These are phyloP conservation scores for Drosophila nr. medialis DNA, from an alignment of 2,888 invertebrate genomes.

Conservation along the genomic window DNA sequence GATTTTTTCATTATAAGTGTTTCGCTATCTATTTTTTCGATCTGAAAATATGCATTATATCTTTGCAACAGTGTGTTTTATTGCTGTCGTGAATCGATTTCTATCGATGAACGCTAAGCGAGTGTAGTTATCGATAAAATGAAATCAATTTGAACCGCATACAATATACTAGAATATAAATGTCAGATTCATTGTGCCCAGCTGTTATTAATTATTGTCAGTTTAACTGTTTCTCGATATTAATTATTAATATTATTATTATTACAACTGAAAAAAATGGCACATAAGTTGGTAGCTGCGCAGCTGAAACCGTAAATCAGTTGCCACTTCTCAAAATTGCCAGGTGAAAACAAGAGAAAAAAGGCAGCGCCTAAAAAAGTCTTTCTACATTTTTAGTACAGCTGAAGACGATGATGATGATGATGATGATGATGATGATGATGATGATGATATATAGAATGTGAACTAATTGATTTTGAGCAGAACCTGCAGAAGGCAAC, in stretches of 20 bases:
- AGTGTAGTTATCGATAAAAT: too few relatives aligned
- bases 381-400: slow-evolving; percentile 56
- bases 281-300: not conserved
- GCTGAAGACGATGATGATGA: slow-evolving; percentile 54
- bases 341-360: slow-evolving; percentile 6
- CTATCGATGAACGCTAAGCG: not conserved
- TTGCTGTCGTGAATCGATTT: not conserved
- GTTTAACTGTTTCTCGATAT: not conserved
- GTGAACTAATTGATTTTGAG: slow-evolving; percentile 79
- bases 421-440: slow-evolving; percentile 17
- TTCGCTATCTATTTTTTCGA: too few relatives aligned
- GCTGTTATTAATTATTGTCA: not conserved
- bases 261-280: not conserved
- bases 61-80: not conserved
- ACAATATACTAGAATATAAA: not conserved
- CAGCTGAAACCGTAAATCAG: not conserved
- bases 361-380: slow-evolving; percentile 5
- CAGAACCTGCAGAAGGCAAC: slow-evolving; percentile 60
- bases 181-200: not conserved
- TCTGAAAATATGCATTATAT: too few relatives aligned
- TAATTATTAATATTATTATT: not conserved
- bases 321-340: not conserved
- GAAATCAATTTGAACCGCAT: too few relatives aligned
- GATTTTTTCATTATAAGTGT: too few relatives aligned
- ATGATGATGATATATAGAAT: slow-evolving; percentile 34